Evolutionary conservation across 2,888 invertebrate genomes (phyloP).

Genomic region (Acrobasis repandana): DNA sequence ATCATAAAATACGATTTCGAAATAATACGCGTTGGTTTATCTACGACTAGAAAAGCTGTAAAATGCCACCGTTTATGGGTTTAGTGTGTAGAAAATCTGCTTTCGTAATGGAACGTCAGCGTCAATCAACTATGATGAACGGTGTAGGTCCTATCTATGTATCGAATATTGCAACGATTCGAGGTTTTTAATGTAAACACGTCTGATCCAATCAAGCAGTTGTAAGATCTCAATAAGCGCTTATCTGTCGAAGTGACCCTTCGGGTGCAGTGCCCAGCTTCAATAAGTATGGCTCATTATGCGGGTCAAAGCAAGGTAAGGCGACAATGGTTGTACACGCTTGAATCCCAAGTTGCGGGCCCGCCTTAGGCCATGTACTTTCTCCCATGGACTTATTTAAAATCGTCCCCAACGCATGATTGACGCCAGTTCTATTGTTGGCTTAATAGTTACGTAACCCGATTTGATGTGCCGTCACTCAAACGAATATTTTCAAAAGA

Average conservation of each 20-base stretch:
- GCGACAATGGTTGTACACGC: conserved; percentile 23
- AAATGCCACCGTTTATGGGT: conserved; percentile 37
- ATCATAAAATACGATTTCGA: conserved; percentile 34
- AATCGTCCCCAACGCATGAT: conserved; percentile 77
- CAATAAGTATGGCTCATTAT: conserved; percentile 58
- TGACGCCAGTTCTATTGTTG: conserved; percentile 71
- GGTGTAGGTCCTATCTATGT: conserved; percentile 1
- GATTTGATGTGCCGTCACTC: conserved; percentile 75
- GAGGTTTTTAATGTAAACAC: conserved; percentile 25
- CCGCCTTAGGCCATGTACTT: conserved; percentile 65
- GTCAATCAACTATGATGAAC: conserved; percentile 31
- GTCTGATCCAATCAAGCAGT: conserved; percentile 46
- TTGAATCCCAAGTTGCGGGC: conserved; percentile 45
- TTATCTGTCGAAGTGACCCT: conserved; percentile 44
- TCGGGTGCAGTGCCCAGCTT: conserved; percentile 39
- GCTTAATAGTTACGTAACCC: conserved; percentile 66
- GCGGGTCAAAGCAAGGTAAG: conserved; percentile 35
- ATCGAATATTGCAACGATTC: conserved; percentile 3
- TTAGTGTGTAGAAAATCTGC: conserved; percentile 33
- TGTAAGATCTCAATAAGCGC: conserved; percentile 34
- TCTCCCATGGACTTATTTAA: conserved; percentile 78
- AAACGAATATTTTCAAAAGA: conserved; percentile 65
- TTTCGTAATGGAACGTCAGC: conserved; percentile 33
- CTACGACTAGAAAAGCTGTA: conserved; percentile 37
- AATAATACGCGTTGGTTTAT: conserved; percentile 15